Base-by-base conservation (phyloP, 2,113 vertebrate genomes). In the Tachysurus vachellii region DNA sequence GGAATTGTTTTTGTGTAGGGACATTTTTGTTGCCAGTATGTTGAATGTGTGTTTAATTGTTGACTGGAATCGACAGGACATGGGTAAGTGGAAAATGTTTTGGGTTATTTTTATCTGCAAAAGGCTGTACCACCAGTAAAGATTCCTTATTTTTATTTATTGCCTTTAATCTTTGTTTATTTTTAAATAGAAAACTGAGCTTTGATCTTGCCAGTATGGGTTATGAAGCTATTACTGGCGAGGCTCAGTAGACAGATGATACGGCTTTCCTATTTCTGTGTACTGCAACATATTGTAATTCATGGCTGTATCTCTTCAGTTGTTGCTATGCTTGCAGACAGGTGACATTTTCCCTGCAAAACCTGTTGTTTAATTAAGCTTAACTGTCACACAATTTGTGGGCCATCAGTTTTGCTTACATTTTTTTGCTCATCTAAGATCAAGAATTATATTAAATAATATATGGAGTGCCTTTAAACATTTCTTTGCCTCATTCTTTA, bases 21-120 rank as follows among this genome's bases (percentile, higher is more conserved):
- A 54, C 89, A 89, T 93, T 93, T 93, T 50, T 47, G 26, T 88
- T 64, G 75, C 23, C 28, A 42, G 83, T 86, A 80, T 84, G 83
- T 86, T 42, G 57, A 54, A n/a, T 50, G 84, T 68, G 50, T 61
- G 47, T 66, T 10, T 4, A 80, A 57, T 42, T 28, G 56, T 59
- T 61, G 31, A 80, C 17, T 21, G 56, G 79, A 80, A 81, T 88
- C 82, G 88, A 26, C 21, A n/a, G 31, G 31, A 53, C 75, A 2
- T 23, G 26, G 79, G 79, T 26, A 81, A 61, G 26, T 54, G 84
- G 87, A 83, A 61, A 53, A 28, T 83, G 16, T 0, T 54, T 88
- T n/a, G 57, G 54, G 17, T 71, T 68, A 73, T 90, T 85, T 87
- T 89, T 80, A 81, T 89, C 84, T 89, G 79, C 62, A 42, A 61